Base-by-base conservation (phyloP, 2,113 vertebrate genomes). In the Tursiops truncatus region DNA sequence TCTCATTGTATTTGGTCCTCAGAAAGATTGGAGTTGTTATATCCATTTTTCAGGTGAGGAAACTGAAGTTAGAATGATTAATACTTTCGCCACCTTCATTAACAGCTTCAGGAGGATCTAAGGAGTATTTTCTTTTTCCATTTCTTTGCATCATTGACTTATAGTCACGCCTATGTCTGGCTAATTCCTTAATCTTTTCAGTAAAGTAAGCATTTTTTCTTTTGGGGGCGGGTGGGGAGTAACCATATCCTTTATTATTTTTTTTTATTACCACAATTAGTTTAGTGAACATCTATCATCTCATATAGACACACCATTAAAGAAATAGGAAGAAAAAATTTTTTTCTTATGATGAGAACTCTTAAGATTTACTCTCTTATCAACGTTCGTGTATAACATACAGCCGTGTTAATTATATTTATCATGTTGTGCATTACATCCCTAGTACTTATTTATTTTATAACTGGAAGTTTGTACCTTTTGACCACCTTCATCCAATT, bases 171-270 rank as follows among this genome's bases (percentile, higher is more conserved):
- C 50, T 80, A 7, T 36, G 1, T 58, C 23, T 91, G 21, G n/a
- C 44, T 84, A 84, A 62, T 76, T 94, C n/a, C 36, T 89, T 58
- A 74, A 28, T 92, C 62, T 82, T 89, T 95, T 70, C 36, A 70
- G 47, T 81, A 60, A 89, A 91, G 65, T 92, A 33, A 88, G 28
- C 38, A 20, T 89, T 53, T 50, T 91, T 86, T 70, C 38, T 89
- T 89, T 80, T 3, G 77, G 4, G 6, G 33, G n/a, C 0, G 12
- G 21, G 33, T 56, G 33, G 2, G 77, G 21, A 38, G 53, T 26
- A 58, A 58, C n/a, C 12, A 5, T 58, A 38, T 80, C 33, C 21
- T 38, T 80, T 58, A 80, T 58, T 65, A 28, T 31, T 80, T 3
- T 12, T 80, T 80, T 36, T 80, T 58, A 80, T 80, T 80, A 58